Percentiles rank a stretch among this genome's conserved stretches.
Conservation (phyloP, 2,888 invertebrate genomes). For the Melanostoma mellinum region DNA sequence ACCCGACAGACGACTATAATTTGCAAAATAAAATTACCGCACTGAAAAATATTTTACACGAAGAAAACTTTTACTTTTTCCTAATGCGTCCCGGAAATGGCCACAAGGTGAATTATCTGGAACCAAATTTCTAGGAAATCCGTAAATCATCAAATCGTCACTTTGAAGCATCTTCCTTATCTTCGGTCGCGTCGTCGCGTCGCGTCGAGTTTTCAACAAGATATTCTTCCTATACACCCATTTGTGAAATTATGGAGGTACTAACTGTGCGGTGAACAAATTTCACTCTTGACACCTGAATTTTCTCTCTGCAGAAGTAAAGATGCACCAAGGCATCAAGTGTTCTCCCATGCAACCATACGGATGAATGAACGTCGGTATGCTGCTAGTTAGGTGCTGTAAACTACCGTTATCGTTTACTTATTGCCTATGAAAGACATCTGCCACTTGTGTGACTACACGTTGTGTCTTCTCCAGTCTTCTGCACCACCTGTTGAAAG, state of each 20-base stretch:
- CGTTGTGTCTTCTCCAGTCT: constrained; percentile 10
- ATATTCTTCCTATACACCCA: background rate
- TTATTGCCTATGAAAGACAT: constrained; percentile 55
- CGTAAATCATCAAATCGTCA: constrained; percentile 53
- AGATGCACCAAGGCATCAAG: background rate
- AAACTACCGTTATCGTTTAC: constrained; percentile 27
- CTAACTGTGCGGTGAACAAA: background rate
- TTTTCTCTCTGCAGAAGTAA: constrained; percentile 33
- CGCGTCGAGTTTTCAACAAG: constrained; percentile 13
- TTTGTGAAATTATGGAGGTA: too few relatives aligned
- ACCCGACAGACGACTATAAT: constrained; percentile 25
- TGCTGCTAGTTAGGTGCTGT: constrained; percentile 33
- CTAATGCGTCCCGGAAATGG: constrained; percentile 54
- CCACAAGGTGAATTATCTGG: constrained; percentile 50
- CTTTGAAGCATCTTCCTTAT: constrained; percentile 31
- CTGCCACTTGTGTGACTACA: constrained; percentile 37
- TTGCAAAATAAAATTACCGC: constrained; percentile 28
- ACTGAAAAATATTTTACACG: background rate
- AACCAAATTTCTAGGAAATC: constrained; percentile 66
- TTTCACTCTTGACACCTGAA: constrained; percentile 58
- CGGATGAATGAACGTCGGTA: constrained; percentile 46
- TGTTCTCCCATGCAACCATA: constrained; percentile 28
- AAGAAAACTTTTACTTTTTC: constrained; percentile 66
- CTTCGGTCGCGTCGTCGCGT: too few relatives aligned
- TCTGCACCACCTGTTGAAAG: constrained; percentile 63